Evolutionary conservation across 2,888 invertebrate species (phyloP), one percentile per base, ranked within the genome.

Genomic region (Andrena hattorfiana): DNA sequence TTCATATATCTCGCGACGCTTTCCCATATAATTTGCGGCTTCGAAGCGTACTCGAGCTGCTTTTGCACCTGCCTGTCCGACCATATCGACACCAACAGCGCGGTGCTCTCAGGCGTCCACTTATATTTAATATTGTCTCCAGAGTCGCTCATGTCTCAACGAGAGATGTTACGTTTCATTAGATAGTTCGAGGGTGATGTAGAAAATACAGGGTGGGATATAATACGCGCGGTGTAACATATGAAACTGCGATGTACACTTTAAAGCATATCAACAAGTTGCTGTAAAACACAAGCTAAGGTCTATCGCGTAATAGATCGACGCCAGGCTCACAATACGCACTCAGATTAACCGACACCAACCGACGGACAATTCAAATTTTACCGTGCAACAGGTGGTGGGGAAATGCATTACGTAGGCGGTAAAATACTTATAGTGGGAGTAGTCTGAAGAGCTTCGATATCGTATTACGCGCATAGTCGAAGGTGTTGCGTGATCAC

Each of bases 11-110:
- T 90, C 0, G 93, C 93, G 6, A 94, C 88, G 68, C 92, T 94
- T 20, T 94, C 94, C 94, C 94, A 94, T 76, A 94, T 92, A 8
- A 93, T 83, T 60, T 93, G 94, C 2, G 93, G 93, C 48, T 92
- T 93, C 5, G 90, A 75, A 0, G 93, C 81, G 62, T 92, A 92
- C 13, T 92, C 91, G 7, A 94, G 85, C 72, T 94, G 93, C 49
- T 94, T 94, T 74, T 94, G 94, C 10, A 94, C 94, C 73, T 94
- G 93, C 48, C 89, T 92, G 70, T 94, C 94, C 0, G 93, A 92
- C 94, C 94, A 94, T 3, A 94, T 92, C 5, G 94, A 94, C 10
- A 94, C 93, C 49, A 94, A 85, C 6, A 94, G 88, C 20, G 92
- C 87, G 2, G 94, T 93, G 70, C 94, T 93, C 54, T 94, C 94